Evolutionary conservation across 2,888 invertebrate species (phyloP), one percentile per base, ranked within the genome.

Genomic region (Aphodius granarius): DNA sequence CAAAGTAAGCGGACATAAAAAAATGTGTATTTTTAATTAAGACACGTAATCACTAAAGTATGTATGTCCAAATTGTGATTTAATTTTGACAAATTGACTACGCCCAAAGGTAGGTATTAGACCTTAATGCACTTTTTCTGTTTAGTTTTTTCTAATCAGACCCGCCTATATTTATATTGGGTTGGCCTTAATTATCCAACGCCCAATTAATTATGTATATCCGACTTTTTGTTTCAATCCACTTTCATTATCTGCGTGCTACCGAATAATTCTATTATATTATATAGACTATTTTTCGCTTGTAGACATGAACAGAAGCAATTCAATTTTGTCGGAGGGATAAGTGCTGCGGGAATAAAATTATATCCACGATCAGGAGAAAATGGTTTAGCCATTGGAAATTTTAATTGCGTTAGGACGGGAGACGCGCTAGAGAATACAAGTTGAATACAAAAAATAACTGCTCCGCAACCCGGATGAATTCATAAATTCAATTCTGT

Each of bases 401-500:
- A 43, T 43, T 43, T 43, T 43, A 43, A 43, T 43, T 43, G 43
- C 43, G 43, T 43, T 43, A 43, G 43, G 6, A 6, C 43, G 43
- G 43, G 43, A 43, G 43, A 6, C 43, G 43, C 6, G 13, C 43
- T n/a, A 43, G 43, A 43, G 43, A 43, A 43, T 43, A 43, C 43
- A 43, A 13, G 43, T 43, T 43, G 43, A 43, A 43, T 43, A 43
- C 43, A 43, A 43, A 43, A 43, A 43, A 43, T 43, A 43, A 43
- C 43, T 6, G 43, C 43, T 43, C 43, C 13, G 43, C n/a, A n/a
- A n/a, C 43, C 43, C 43, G 43, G 43, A 75, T 75, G 71, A 77
- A 77, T 77, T 70, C 74, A 74, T 70, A 77, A 77, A 77, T 77
- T 77, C 72, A 77, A 77, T 77, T 77, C 77, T 77, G 74, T 75